Evolutionary conservation across 2,888 invertebrate genomes (phyloP), one percentile per base, ranked within the genome.

Genomic region (Agonum fuliginosum): DNA sequence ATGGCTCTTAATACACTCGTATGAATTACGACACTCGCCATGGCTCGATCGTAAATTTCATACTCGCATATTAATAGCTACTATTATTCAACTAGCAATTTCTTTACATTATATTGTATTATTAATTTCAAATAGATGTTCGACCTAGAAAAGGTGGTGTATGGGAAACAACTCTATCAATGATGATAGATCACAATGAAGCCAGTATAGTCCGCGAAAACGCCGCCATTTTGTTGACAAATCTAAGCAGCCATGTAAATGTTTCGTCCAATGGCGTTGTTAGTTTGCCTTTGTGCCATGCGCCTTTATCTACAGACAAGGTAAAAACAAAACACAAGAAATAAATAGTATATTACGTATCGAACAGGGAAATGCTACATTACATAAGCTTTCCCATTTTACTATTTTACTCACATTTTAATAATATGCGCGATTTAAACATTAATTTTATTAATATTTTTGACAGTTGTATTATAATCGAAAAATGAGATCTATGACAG

Each of bases 141-240:
- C 81, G 81, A 82, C 78, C n/a, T 20, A 85, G 84, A 84, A 84
- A 83, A 82, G 79, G 78, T 82, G 84, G 86, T 69, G 80, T 87
- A 72, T 86, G 85, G 84, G 83, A 85, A 74, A 80, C 84, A 14
- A 80, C 83, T n/a, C 80, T 87, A 20, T 78, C 80, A n/a, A 83
- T 86, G 74, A 76, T 88, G n/a, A 81, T 85, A 6, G 87, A 89
- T 82, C 85, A 88, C 78, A 87, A 86, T 27, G 90, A 91, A 83
- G 87, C 90, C 0, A 88, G 87, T 80, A 84, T 90, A 41, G 89
- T 90, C 0, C 85, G 88, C 78, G 90, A 90, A 83, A 88, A 90
- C 82, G 89, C 90, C 8, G 89, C 89, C n/a, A 83, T 86, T 20
- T 84, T 90, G 10, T 83, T 90, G 37, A 85, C 87, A 6, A 89